Percentiles rank a stretch among this genome's conserved stretches.
phyloP scores from a whole-genome alignment of 2,797 vertebrate species.

The Tamandua tetradactyla region DNA sequence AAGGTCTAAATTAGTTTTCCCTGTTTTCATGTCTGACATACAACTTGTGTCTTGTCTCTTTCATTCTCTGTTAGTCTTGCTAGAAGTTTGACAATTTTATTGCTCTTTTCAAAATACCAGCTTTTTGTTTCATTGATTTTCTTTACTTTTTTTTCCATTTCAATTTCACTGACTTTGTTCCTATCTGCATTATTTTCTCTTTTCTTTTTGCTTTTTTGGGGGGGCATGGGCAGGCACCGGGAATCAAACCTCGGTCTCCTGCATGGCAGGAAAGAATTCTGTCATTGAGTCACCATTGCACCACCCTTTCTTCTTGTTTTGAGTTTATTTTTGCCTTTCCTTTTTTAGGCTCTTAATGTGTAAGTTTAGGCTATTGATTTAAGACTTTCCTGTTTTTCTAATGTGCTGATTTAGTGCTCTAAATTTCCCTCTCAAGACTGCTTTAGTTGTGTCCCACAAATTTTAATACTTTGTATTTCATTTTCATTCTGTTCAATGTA shows the following conservation, averaged over 20 bases:
- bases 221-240: too few relatives aligned
- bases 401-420: neutral
- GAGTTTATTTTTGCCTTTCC: neutral
- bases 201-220: conserved; percentile 1
- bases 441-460: neutral
- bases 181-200: neutral
- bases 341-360: neutral
- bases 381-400: neutral
- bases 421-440: neutral
- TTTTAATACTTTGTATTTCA: neutral
- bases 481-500: neutral
- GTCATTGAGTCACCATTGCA: too few relatives aligned
- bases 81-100: neutral
- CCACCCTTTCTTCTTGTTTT: neutral
- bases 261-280: too few relatives aligned
- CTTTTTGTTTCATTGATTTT: neutral
- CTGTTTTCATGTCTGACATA: neutral
- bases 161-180: neutral
- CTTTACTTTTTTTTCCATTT: neutral
- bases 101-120: neutral
- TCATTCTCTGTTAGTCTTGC: neutral
- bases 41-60: neutral
- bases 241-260: too few relatives aligned
- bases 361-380: neutral
- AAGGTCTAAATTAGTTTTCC: neutral